A percentile compares a stretch with the other conserved stretches of the same genome.
These are phyloP conservation scores for Synergus gifuensis DNA, from an alignment of 2,888 invertebrate species.

Conservation along the genomic window DNA sequence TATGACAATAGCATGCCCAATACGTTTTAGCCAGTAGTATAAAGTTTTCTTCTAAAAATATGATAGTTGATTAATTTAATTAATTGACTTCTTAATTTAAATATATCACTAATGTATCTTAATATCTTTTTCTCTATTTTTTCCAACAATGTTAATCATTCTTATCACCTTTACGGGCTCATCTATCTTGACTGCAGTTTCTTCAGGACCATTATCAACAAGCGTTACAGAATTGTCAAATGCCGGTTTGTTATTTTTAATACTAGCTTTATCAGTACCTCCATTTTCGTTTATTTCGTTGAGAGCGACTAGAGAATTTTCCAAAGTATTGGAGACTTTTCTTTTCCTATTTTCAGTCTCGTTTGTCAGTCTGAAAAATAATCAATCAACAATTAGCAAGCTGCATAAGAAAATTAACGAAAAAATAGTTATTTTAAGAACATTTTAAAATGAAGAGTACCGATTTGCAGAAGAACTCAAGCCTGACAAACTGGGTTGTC, in stretches of 20 bases:
- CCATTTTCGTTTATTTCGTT: constrained; percentile 11
- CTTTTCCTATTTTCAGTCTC: constrained; percentile 4
- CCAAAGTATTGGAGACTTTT: neutral
- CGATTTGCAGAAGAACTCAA: constrained; percentile 51
- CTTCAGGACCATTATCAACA: neutral
- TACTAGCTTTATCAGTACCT: neutral
- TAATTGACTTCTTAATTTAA: neutral
- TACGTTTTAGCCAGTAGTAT: constrained; percentile 59
- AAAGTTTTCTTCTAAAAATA: constrained; percentile 43
- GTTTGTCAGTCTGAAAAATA: neutral
- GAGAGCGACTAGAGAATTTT: neutral
- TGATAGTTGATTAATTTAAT: constrained; percentile 45
- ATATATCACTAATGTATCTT: no score
- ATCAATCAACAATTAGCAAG: neutral
- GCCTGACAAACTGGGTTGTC: constrained; percentile 57
- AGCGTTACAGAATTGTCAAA: neutral
- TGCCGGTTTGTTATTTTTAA: neutral
- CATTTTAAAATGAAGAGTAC: constrained; percentile 40
- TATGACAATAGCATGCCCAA: constrained; percentile 80
- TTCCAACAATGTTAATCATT: neutral
- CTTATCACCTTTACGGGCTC: constrained; percentile 50
- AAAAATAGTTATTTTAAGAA: neutral
- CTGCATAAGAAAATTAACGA: neutral
- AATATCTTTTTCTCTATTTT: neutral
- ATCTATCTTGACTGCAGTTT: neutral